Percentiles rank a stretch among this genome's conserved stretches.
These are phyloP conservation scores for Catharus fuscescens DNA, from an alignment of 2,113 vertebrate genomes.

Conservation along the genomic window DNA sequence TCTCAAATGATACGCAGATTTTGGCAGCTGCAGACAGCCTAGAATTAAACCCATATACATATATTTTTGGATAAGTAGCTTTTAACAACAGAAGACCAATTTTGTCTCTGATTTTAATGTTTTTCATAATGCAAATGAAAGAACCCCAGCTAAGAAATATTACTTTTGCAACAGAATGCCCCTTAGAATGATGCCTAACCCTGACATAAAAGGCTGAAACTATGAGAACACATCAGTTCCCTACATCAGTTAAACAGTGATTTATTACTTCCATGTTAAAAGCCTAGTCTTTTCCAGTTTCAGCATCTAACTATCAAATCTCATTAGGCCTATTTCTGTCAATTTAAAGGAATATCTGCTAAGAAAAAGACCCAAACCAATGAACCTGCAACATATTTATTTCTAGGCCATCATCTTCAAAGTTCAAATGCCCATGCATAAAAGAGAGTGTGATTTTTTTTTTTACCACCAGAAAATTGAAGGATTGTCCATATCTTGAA, in stretches of 20 bases:
- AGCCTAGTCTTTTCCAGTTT: background rate
- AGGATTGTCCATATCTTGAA: background rate
- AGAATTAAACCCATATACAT: background rate
- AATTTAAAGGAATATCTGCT: background rate
- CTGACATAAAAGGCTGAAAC: background rate
- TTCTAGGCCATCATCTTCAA: background rate
- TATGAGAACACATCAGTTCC: background rate
- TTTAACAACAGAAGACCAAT: background rate
- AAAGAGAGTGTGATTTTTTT: background rate
- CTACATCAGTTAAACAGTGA: background rate
- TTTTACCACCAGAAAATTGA: background rate
- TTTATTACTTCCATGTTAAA: background rate
- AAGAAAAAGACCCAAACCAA: background rate
- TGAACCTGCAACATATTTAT: background rate
- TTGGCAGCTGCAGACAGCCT: background rate
- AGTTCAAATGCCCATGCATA: background rate
- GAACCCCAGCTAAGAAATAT: background rate
- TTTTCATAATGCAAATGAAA: background rate
- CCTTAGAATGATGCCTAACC: background rate
- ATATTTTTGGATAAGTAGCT: background rate
- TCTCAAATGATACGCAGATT: background rate
- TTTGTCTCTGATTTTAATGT: background rate
- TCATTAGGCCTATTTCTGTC: background rate
- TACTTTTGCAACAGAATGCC: background rate
- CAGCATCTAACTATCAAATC: background rate